These are phyloP conservation scores for Tenebrosternarchus preto DNA, from an alignment of 2,113 vertebrate genomes.

Conservation along the genomic window DNA sequence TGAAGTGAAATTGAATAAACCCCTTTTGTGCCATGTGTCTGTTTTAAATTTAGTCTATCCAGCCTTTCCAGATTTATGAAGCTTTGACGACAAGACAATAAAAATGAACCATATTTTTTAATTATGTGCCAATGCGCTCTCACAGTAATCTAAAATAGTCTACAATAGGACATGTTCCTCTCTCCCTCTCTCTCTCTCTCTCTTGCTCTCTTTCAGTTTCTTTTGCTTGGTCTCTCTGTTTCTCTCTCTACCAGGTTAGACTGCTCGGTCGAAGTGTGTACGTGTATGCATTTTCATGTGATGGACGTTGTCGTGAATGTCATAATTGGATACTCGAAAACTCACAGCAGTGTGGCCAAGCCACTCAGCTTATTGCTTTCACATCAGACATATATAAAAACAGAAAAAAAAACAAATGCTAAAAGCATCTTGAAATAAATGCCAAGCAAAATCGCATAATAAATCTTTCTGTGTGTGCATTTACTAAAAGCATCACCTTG, in stretches of 20 bases:
- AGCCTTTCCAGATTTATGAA: slow-evolving; percentile 69
- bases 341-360: slow-evolving; percentile 38
- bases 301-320: slow-evolving; percentile 46
- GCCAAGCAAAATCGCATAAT: slow-evolving; percentile 56
- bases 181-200: too few species aligned
- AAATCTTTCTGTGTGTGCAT: slow-evolving; percentile 57
- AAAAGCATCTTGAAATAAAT: slow-evolving; percentile 60
- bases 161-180: slow-evolving; percentile 42
- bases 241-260: too few species aligned
- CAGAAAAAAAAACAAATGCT: slow-evolving; percentile 10
- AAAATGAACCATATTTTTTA: slow-evolving; percentile 63
- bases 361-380: slow-evolving; percentile 63
- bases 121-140: slow-evolving; percentile 60
- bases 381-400: slow-evolving; percentile 52
- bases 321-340: slow-evolving; percentile 47
- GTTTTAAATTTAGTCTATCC: slow-evolving; percentile 53
- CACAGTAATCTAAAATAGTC: slow-evolving; percentile 61
- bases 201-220: too few species aligned
- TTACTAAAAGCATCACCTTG: slow-evolving; percentile 52
- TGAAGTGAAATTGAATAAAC: slow-evolving; percentile 68
- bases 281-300: slow-evolving; percentile 1
- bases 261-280: too few species aligned
- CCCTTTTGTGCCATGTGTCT: slow-evolving; percentile 48
- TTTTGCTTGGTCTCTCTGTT: neutral
- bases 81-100: slow-evolving; percentile 70